Evolutionary conservation across 2,113 vertebrate genomes (phyloP).

Genomic region (Maccullochella peelii): DNA sequence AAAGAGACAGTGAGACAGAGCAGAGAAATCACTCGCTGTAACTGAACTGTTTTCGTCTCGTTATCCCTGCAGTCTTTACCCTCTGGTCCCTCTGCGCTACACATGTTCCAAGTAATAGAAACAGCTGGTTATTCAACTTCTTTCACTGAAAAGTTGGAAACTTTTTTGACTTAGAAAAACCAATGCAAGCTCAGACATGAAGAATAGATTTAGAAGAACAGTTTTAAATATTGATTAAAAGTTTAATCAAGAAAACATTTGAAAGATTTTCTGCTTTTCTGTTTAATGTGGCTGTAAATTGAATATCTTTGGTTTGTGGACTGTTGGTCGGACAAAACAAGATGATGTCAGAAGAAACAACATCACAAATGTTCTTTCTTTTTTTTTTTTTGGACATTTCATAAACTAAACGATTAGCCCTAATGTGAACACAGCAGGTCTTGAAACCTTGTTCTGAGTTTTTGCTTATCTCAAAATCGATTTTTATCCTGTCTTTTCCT

Average conservation of each 20-base stretch:
- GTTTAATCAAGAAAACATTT: background rate
- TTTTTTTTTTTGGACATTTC: too few species aligned
- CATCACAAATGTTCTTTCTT: too few species aligned
- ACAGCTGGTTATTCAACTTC: background rate
- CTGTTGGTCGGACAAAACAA: background rate
- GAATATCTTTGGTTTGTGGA: background rate
- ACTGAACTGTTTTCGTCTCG: conserved; percentile 5
- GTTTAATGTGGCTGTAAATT: background rate
- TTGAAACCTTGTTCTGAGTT: too few species aligned
- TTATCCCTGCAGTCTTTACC: conserved; percentile 1
- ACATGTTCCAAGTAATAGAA: background rate
- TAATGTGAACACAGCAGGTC: too few species aligned
- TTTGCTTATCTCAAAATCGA: too few species aligned
- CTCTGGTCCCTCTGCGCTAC: background rate
- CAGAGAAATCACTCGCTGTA: background rate
- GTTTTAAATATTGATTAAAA: background rate
- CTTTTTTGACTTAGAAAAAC: background rate
- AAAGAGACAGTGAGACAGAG: conserved; percentile 52
- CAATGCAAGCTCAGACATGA: background rate
- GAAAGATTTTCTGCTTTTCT: background rate
- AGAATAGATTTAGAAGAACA: background rate
- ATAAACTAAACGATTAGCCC: too few species aligned
- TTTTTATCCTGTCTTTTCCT: too few species aligned
- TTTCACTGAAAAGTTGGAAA: background rate
- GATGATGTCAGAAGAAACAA: too few species aligned